Percentiles rank a stretch among this genome's conserved stretches.
Conservation (phyloP, 1,140 invertebrate genomes). For the Thaumatotibia leucotreta region DNA sequence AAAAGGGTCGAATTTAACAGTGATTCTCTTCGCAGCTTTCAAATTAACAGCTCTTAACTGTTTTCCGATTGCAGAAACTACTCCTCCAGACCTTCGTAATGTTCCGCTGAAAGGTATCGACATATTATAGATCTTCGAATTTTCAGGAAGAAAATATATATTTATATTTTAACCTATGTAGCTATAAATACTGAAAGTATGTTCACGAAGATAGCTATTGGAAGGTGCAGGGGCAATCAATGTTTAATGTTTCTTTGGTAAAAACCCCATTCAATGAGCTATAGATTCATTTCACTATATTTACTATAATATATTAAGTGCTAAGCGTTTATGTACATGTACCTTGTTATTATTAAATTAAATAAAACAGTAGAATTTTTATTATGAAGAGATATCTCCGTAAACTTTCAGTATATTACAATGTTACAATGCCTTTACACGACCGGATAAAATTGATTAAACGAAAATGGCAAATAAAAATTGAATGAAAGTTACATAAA, state of each 20-base stretch:
- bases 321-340: no score
- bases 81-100: slow-evolving; percentile 78
- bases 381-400: not conserved
- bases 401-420: no score
- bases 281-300: no score
- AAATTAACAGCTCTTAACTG: slow-evolving; percentile 84
- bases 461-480: not conserved
- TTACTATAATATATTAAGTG: no score
- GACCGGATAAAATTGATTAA: not conserved
- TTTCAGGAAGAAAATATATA: slow-evolving; percentile 11
- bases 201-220: not conserved
- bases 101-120: slow-evolving; percentile 83
- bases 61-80: slow-evolving; percentile 82
- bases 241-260: no score
- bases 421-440: not conserved
- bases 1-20: slow-evolving; percentile 91
- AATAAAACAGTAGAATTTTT: no score
- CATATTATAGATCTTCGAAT: slow-evolving; percentile 69
- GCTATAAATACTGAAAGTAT: not conserved
- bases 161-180: not conserved
- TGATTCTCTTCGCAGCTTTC: slow-evolving; percentile 86
- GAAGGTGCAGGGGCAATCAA: not conserved
- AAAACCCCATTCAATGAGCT: no score
- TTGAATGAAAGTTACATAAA: not conserved
- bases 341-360: no score